These are phyloP conservation scores for Lumbricus terrestris DNA, from an alignment of 2,888 invertebrate genomes.

Conservation along the genomic window DNA sequence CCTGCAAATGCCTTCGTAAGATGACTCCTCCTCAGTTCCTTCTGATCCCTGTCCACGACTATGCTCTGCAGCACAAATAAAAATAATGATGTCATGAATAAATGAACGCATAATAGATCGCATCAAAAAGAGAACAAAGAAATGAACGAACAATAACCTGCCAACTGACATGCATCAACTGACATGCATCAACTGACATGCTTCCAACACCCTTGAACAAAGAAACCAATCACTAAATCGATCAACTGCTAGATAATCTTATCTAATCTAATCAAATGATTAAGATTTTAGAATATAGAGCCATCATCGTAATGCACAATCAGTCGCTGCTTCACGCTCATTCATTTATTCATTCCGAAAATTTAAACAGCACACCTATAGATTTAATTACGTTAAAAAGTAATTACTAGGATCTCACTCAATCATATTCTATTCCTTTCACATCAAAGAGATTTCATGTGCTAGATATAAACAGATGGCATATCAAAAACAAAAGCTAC, in stretches of 20 bases:
- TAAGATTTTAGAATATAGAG: no score
- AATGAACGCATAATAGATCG: neutral
- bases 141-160: neutral
- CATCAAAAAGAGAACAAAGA: neutral
- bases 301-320: no score
- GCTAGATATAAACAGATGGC: neutral
- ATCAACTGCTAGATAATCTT: neutral
- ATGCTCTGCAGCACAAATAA: neutral
- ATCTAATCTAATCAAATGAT: no score
- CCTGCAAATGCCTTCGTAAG: constrained; percentile 58
- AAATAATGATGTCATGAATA: constrained; percentile 4
- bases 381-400: neutral
- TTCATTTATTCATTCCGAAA: no score
- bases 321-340: no score
- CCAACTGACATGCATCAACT: neutral
- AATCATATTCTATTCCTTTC: neutral
- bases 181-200: neutral
- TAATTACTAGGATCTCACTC: neutral
- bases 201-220: neutral
- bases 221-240: neutral
- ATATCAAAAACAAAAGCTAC: neutral
- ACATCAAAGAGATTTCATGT: neutral
- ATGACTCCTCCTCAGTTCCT: constrained; percentile 6
- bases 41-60: neutral
- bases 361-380: no score